Evolutionary conservation across 2,113 vertebrate genomes (phyloP).

Genomic region (Tilapia sparmanii): DNA sequence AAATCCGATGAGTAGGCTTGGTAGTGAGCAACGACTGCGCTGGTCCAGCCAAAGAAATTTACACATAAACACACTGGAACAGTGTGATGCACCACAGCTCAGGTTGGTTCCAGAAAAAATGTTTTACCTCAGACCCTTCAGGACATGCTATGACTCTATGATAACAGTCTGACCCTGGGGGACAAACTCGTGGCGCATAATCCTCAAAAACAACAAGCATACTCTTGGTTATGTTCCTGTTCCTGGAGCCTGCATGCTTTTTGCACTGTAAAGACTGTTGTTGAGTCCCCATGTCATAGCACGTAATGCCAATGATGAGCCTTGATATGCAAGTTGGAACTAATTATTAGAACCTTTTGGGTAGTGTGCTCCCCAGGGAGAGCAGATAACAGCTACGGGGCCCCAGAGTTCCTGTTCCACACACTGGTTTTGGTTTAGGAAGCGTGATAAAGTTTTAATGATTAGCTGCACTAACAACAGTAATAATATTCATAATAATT

Average conservation of each 20-base stretch:
- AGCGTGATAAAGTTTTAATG: neutral
- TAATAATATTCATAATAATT: neutral
- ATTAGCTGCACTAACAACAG: neutral
- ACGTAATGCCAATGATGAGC: neutral
- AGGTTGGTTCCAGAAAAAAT: neutral
- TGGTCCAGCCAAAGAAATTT: neutral
- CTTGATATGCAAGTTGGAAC: neutral
- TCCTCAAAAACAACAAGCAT: neutral
- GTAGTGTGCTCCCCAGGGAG: neutral
- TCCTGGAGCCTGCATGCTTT: neutral
- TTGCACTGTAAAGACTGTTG: neutral
- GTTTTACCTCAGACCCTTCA: neutral
- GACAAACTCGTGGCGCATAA: neutral
- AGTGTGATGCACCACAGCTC: neutral
- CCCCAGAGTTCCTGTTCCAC: neutral
- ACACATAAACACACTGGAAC: neutral
- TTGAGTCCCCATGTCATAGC: neutral
- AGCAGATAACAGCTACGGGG: neutral
- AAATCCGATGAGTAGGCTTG: neutral
- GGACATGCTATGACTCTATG: neutral
- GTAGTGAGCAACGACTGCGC: neutral
- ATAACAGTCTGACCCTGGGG: neutral
- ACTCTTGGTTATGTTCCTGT: neutral
- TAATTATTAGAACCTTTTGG: neutral
- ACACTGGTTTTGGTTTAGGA: neutral